phyloP scores from a whole-genome alignment of 2,888 invertebrate genomes.

The Drosophila merina region DNA sequence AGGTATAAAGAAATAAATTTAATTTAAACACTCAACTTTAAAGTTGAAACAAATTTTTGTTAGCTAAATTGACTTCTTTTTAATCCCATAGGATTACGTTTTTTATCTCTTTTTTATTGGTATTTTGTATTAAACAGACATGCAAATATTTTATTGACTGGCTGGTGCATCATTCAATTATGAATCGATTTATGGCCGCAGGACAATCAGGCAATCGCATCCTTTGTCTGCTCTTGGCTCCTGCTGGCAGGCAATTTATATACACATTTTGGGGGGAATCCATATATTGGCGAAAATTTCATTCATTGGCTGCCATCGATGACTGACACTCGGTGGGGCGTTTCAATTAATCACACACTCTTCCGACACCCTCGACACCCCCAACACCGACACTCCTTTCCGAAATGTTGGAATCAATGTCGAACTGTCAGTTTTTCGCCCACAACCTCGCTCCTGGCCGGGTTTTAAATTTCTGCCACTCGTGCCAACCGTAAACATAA shows the following conservation, averaged over 20 bases:
- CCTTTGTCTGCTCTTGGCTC: conserved; percentile 13
- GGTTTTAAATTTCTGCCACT: conserved; percentile 46
- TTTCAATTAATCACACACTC: conserved; percentile 64
- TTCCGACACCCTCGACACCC: neutral
- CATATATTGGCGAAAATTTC: conserved; percentile 39
- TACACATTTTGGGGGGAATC: neutral
- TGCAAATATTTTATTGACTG: conserved; percentile 27
- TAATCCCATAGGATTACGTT: neutral
- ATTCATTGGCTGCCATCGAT: conserved; percentile 53
- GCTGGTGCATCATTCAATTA: conserved; percentile 62
- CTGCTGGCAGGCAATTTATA: conserved; percentile 15
- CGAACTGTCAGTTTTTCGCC: conserved; percentile 30
- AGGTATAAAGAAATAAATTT: neutral
- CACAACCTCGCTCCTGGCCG: neutral
- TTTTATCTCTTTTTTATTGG: neutral
- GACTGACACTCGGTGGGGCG: conserved; percentile 59
- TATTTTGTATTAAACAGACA: neutral
- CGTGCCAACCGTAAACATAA: conserved; percentile 50
- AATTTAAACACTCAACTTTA: neutral
- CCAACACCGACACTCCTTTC: neutral
- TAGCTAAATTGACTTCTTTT: neutral
- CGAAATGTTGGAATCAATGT: conserved; percentile 38
- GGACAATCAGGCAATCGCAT: conserved; percentile 23
- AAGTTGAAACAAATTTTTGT: neutral
- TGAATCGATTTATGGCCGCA: conserved; percentile 51